Evolutionary conservation across 2,888 invertebrate species (phyloP).

Genomic region (Junonia oenone): DNA sequence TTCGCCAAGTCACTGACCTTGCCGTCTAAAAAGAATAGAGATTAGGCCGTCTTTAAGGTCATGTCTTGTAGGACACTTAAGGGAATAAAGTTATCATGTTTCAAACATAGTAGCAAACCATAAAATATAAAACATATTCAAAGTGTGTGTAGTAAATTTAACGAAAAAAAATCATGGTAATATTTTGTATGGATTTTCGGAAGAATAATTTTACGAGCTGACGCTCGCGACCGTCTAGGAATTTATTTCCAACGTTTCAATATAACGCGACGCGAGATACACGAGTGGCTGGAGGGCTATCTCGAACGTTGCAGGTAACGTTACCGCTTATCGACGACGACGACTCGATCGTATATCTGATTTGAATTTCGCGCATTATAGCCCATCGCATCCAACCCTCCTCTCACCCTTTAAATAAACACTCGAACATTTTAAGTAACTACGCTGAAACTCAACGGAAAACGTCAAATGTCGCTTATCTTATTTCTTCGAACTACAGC

Average conservation of each 20-base stretch:
- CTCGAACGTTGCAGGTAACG: slow-evolving; percentile 43
- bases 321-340: slow-evolving; percentile 49
- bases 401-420: slow-evolving; percentile 53
- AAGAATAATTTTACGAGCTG: slow-evolving; percentile 5
- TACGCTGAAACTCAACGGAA: slow-evolving; percentile 53
- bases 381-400: slow-evolving; percentile 44
- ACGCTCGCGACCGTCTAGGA: slow-evolving; percentile 32
- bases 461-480: slow-evolving; percentile 55
- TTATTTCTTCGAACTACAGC: slow-evolving; percentile 62
- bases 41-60: slow-evolving; percentile 18
- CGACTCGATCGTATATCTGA: slow-evolving; percentile 66
- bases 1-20: slow-evolving; percentile 31
- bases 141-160: neutral
- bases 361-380: slow-evolving; percentile 71
- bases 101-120: neutral
- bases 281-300: slow-evolving; percentile 46
- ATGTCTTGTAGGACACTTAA: slow-evolving; percentile 16
- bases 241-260: slow-evolving; percentile 44
- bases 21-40: slow-evolving; percentile 24
- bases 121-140: slow-evolving; percentile 3
- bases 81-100: slow-evolving; percentile 12
- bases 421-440: slow-evolving; percentile 59
- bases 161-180: neutral
- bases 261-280: slow-evolving; percentile 50
- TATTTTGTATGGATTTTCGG: neutral